Base-by-base conservation (phyloP, 2,888 invertebrate species). In the Linnaemya vulpina region DNA sequence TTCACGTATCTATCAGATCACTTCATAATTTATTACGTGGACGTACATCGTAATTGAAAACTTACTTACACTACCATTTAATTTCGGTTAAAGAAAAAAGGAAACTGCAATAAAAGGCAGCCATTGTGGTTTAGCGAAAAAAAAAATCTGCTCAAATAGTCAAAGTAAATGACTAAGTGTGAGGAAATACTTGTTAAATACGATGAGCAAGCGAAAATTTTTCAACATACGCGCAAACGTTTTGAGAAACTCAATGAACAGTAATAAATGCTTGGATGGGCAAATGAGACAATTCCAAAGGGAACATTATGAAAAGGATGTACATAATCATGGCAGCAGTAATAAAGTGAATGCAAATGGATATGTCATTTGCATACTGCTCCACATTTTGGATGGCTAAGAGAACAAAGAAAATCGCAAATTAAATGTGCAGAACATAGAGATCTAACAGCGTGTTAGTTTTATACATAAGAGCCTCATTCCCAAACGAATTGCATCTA, bases 331-430 rank as follows among this genome's bases (percentile, higher is more conserved):
- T 63, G 38, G 17, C 17, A 74, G 17, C 17, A 74, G 53, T 22
- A 86, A 75, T 43, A 84, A 71, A 71, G 86, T 81, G 82, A 87
- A 88, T 89, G 88, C 53, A 71, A 88, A 90, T 88, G 88, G 86
- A 84, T 89, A 89, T 89, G 88, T 89, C 90, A 90, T 91, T 90
- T 90, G 89, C 91, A 90, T 89, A 88, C 89, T 90, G 89, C 88
- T 89, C 63, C 55, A 89, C 88, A 90, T 90, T 89, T 89, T 87
- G 11, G 38, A 70, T 74, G 87, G 86, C 88, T 82, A 90, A 90
- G 89, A 88, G 90, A 89, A 90, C 89, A 91, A 89, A 90, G 89
- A 88, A 87, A 89, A 86, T 90, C 87, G 88, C 88, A 90, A 90
- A 89, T 90, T 87, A 89, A 90, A 88, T 87, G 87, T 86, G 15